Evolutionary conservation across 1,140 invertebrate species (phyloP), one percentile per base, ranked within the genome.

Genomic region (Geopemphigus sp.): DNA sequence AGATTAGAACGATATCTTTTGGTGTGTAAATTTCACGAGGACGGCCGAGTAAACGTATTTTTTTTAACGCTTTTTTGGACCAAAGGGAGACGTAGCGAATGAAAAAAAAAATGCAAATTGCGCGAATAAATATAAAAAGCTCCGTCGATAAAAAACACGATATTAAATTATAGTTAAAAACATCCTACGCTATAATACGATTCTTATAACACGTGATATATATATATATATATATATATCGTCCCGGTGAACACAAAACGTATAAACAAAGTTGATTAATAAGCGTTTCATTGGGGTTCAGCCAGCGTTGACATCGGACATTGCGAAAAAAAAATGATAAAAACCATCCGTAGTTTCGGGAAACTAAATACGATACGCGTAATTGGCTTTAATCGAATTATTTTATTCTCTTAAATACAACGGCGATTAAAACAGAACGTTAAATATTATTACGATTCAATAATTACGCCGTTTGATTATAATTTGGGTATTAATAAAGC

Each of bases 241-340:
- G 8, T 8, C 8, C 61, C 26, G 19, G 29, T 5, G 29, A 4
- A 39, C 8, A 61, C 10, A 12, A n/a, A 66, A n/a, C 47, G 12
- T 68, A 47, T 47, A 19, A 47, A 68, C 64, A 45, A 29, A 68
- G 39, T n/a, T 68, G 64, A 68, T 68, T 68, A 68, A 68, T 68
- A 68, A 24, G 11, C 32, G n/a, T 47, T 68, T 68, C 47, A 68
- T 68, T 11, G 32, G 12, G n/a, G 39, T 47, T 12, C 47, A 14
- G 15, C 14, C 24, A 15, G 29, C 59, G 26, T 22, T 24, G 14
- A 64, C 12, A 15, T 26, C 32, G 8, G 3, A 39, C 26, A 17
- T 39, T 64, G 6, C 10, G 4, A n/a, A 32, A 19, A 24, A 61
- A 29, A 61, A 29, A 29, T 26, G 14, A 61, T 15, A 61, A 61